Percentiles rank a stretch among this genome's conserved stretches.
These are phyloP conservation scores for Drosophila mettleri DNA, from an alignment of 2,888 invertebrate genomes.

Conservation along the genomic window DNA sequence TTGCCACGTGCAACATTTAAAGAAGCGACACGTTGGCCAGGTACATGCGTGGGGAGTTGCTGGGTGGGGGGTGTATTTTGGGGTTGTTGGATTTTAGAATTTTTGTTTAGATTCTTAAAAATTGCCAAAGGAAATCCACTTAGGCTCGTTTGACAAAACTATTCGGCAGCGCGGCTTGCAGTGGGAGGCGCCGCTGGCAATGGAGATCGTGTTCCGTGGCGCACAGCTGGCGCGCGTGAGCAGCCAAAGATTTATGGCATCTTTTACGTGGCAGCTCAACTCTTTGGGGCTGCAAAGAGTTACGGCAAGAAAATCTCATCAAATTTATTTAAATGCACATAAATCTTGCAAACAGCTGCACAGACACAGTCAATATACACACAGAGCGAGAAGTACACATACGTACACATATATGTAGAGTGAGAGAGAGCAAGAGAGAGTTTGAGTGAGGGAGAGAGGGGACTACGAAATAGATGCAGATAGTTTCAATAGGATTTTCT, in stretches of 20 bases:
- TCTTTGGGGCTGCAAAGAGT: conserved; percentile 51
- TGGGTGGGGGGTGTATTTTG: neutral
- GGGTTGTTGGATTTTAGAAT: neutral
- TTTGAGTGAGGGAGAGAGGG: neutral
- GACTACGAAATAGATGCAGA: conserved; percentile 20
- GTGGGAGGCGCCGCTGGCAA: neutral
- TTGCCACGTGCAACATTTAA: conserved; percentile 61
- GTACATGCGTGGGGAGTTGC: neutral
- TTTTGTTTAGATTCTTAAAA: conserved; percentile 27
- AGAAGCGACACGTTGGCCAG: conserved; percentile 18
- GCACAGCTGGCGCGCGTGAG: conserved; percentile 59
- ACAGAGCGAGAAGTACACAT: too few species aligned
- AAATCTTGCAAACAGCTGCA: conserved; percentile 66
- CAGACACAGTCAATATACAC: conserved; percentile 11
- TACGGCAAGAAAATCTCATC: conserved; percentile 70
- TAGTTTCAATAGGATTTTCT: conserved; percentile 21
- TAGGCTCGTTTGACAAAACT: conserved; percentile 78
- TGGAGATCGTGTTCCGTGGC: conserved; percentile 20
- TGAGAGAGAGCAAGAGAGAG: neutral
- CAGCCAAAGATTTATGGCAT: conserved; percentile 73
- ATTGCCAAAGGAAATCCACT: conserved; percentile 68
- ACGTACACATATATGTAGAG: too few species aligned
- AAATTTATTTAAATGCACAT: conserved; percentile 80
- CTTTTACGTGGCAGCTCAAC: conserved; percentile 72
- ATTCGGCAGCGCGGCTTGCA: conserved; percentile 44